Conservation (phyloP, 2,888 invertebrate genomes). For the Aproaerema taeniolella region DNA sequence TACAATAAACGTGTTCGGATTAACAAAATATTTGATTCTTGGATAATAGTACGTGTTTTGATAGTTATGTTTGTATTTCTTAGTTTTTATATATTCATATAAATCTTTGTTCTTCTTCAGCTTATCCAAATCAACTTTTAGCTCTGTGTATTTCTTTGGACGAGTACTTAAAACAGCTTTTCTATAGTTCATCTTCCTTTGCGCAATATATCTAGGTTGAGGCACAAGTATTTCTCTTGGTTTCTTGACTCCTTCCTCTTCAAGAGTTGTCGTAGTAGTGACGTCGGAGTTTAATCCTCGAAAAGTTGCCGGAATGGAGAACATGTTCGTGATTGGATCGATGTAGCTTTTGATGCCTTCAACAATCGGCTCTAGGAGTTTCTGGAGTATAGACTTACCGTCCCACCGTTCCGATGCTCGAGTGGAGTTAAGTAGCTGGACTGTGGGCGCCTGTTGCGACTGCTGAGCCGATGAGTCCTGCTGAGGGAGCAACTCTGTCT, state of each 20-base stretch:
- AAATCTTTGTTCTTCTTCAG: constrained; percentile 65
- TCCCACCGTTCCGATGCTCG: constrained; percentile 71
- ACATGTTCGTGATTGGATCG: constrained; percentile 59
- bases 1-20: constrained; percentile 43
- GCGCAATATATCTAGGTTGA: constrained; percentile 63
- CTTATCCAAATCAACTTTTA: constrained; percentile 58
- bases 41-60: constrained; percentile 64
- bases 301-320: constrained; percentile 63
- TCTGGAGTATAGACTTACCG: constrained; percentile 70
- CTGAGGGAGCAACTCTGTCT: constrained; percentile 61
- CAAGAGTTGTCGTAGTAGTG: constrained; percentile 45
- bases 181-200: constrained; percentile 54
- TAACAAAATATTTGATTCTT: constrained; percentile 57
- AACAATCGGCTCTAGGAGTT: constrained; percentile 63
- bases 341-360: constrained; percentile 52
- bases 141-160: constrained; percentile 60
- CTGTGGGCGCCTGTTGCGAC: constrained; percentile 67
- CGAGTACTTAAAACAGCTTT: constrained; percentile 38
- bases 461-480: constrained; percentile 70
- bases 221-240: constrained; percentile 58
- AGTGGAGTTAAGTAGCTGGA: constrained; percentile 58
- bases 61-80: constrained; percentile 68
- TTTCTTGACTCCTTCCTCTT: constrained; percentile 44
- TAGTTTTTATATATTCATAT: constrained; percentile 61
- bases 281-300: constrained; percentile 60